Evolutionary conservation across 2,888 invertebrate genomes (phyloP).

Genomic region (Caradrina clavipalpis): DNA sequence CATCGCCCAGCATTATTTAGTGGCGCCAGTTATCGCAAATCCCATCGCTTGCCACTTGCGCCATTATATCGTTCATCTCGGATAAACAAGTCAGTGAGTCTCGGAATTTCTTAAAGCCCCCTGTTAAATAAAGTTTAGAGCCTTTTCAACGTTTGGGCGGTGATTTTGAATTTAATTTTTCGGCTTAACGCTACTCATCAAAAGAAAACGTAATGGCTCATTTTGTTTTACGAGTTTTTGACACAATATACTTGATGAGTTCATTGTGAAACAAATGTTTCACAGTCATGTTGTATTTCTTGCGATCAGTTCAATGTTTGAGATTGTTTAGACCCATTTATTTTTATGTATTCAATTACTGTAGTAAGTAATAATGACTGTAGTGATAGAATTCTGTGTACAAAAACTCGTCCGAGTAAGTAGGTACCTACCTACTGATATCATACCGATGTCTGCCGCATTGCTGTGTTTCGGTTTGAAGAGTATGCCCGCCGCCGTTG

Average conservation of each 20-base stretch:
- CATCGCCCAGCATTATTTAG: slow-evolving; percentile 11
- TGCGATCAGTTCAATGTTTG: background rate
- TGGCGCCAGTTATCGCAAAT: slow-evolving; percentile 29
- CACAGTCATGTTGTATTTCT: slow-evolving; percentile 7
- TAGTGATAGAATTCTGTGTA: background rate
- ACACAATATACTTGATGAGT: slow-evolving; percentile 43
- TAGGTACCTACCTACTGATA: background rate
- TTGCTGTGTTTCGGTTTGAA: background rate
- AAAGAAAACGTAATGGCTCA: slow-evolving; percentile 60
- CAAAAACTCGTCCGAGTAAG: background rate
- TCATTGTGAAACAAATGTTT: slow-evolving; percentile 34
- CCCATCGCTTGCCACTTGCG: slow-evolving; percentile 62
- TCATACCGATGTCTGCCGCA: background rate
- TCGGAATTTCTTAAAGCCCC: slow-evolving; percentile 71
- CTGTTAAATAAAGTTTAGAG: slow-evolving; percentile 78
- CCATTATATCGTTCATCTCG: slow-evolving; percentile 70
- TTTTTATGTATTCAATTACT: background rate
- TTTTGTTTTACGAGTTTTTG: slow-evolving; percentile 55
- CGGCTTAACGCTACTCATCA: slow-evolving; percentile 62
- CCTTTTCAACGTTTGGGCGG: slow-evolving; percentile 68
- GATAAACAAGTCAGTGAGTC: slow-evolving; percentile 74
- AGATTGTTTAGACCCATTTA: slow-evolving; percentile 4
- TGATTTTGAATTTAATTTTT: slow-evolving; percentile 76
- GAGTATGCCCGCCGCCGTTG: background rate
- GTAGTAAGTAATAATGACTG: background rate